Evolutionary conservation across 2,797 vertebrate genomes (phyloP).

Genomic region (Aphelocoma californica): DNA sequence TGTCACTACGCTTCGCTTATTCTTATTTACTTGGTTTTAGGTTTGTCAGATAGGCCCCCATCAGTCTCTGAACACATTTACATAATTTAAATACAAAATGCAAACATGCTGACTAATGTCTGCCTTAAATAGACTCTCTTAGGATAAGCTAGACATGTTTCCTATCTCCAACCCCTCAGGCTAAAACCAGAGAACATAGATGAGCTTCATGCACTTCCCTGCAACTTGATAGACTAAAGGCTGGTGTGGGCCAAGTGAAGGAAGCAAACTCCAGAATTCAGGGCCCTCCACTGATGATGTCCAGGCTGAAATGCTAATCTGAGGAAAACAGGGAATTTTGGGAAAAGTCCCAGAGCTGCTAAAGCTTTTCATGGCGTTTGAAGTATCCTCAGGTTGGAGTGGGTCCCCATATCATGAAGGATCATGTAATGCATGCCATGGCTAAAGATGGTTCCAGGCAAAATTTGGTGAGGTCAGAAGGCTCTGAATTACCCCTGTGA

Average conservation of each 20-base stretch:
- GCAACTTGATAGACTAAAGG: neutral
- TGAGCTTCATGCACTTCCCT: neutral
- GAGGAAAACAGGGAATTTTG: neutral
- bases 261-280: neutral
- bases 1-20: neutral
- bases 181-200: constrained; percentile 37
- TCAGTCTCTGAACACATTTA: constrained; percentile 55
- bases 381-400: neutral
- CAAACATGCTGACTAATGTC: constrained; percentile 72
- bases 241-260: neutral
- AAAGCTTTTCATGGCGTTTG: neutral
- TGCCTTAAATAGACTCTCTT: constrained; percentile 66
- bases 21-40: neutral
- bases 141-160: constrained; percentile 60
- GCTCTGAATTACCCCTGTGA: accelerated
- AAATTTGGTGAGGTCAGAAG: neutral
- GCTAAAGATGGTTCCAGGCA: neutral
- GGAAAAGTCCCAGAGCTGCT: neutral
- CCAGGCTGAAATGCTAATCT: neutral
- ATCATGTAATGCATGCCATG: neutral
- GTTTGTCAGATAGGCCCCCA: constrained; percentile 18
- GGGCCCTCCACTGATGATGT: neutral
- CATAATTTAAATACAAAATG: constrained; percentile 72
- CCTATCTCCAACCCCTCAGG: constrained; percentile 51
- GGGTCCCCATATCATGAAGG: neutral